Evolutionary conservation across 2,888 invertebrate genomes (phyloP), one percentile per base, ranked within the genome.

Genomic region (Drosophila koepferae): DNA sequence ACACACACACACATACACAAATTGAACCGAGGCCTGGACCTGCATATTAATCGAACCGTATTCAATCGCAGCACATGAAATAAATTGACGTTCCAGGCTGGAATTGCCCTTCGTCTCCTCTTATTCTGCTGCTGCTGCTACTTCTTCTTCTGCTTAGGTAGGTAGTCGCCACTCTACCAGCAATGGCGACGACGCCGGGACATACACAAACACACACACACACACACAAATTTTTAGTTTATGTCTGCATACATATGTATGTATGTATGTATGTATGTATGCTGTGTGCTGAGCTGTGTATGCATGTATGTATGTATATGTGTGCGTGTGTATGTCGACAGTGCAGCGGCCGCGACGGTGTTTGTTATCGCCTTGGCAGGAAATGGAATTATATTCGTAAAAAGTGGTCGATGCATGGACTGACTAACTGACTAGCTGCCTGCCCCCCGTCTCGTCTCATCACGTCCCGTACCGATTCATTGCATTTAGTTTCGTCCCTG

Each of bases 321-420:
- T 64, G 64, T 64, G 1, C 55, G 65, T 51, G 20, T 54, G 70
- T 55, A 55, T 71, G 72, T 10, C 60, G 70, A 41, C 70, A 70
- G 61, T 71, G 75, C 77, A 79, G 72, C 66, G 68, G 63, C 36
- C 31, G 71, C 72, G 71, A 65, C 71, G 72, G 65, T 69, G 74
- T 71, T 86, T 60, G 87, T 91, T 91, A 91, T 91, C 91, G 90
- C 88, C 78, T 85, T 86, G 90, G 86, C 91, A 91, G 91, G 91
- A 91, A 91, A 91, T 91, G 91, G 82, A 90, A 90, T 91, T 91
- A 86, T 89, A 89, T 85, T 87, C 77, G 85, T 87, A 84, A 86
- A 91, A 88, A 89, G 84, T 83, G 84, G 71, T 80, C 74, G 88
- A 34, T 54, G 44, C 56, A 43, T 58, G 56, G 20, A 58, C 34